These are phyloP conservation scores for Heloderma charlesbogerti DNA, from an alignment of 2,113 vertebrate species.

Conservation along the genomic window DNA sequence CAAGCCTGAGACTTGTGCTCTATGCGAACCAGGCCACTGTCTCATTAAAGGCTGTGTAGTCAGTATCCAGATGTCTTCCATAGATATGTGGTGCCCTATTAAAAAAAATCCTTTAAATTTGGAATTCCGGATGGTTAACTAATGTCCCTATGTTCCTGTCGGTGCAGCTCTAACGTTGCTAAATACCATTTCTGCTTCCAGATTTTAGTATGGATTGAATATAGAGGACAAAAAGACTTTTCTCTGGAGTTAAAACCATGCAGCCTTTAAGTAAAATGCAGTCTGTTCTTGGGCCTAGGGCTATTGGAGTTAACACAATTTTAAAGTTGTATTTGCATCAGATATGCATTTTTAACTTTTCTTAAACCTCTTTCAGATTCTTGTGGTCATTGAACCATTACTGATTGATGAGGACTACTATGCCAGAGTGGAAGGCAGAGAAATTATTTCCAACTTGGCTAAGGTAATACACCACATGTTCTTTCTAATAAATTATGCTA, in stretches of 20 bases:
- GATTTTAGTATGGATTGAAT: neutral
- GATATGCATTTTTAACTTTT: neutral
- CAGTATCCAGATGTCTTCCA: neutral
- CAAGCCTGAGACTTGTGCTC: neutral
- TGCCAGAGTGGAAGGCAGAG: slow-evolving; percentile 97
- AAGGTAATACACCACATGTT: slow-evolving; percentile 83
- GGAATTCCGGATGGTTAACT: neutral
- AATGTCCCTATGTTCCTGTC: neutral
- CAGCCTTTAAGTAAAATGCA: neutral
- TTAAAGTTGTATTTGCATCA: neutral
- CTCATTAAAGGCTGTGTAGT: neutral
- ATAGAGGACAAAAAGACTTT: neutral
- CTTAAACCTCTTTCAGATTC: slow-evolving; percentile 81
- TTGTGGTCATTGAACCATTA: slow-evolving; percentile 97
- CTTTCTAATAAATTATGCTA: neutral
- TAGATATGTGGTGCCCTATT: neutral
- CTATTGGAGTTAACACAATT: neutral
- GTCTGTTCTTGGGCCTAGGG: accelerated
- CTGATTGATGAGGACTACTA: slow-evolving; percentile 99
- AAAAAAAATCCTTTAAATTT: neutral
- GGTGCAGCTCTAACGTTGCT: neutral
- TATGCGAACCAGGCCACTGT: neutral
- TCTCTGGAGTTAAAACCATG: neutral
- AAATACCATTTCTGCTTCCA: neutral
- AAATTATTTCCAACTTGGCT: slow-evolving; percentile 99